A percentile compares a stretch with the other conserved stretches of the same genome.
These are phyloP conservation scores for Andrena minutula DNA, from an alignment of 2,888 invertebrate species.

Conservation along the genomic window DNA sequence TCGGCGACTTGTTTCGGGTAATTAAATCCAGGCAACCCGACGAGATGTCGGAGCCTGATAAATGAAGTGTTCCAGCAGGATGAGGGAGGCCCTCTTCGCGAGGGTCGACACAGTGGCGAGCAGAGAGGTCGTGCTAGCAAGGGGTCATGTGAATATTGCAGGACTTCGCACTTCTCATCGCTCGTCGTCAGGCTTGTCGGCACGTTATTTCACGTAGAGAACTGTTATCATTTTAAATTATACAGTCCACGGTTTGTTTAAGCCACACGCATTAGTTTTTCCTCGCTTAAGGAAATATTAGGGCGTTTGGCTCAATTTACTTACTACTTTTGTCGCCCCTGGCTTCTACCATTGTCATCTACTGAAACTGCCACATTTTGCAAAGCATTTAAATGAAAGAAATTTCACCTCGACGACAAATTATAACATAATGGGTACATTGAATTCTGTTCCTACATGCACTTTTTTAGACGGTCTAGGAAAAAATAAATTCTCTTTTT, in stretches of 20 bases:
- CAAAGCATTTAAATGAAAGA: not conserved
- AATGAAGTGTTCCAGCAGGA: conserved; percentile 75
- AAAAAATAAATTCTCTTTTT: too few relatives aligned
- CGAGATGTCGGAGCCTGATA: conserved; percentile 79
- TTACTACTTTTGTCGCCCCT: not conserved
- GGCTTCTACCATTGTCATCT: not conserved
- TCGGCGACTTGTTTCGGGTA: conserved; percentile 77
- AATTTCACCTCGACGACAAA: not conserved
- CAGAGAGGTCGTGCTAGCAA: conserved; percentile 58
- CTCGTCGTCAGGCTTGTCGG: conserved; percentile 65
- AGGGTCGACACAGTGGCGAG: conserved; percentile 59
- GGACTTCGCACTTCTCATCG: conserved; percentile 67
- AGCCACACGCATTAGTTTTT: not conserved
- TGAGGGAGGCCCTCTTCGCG: conserved; percentile 62
- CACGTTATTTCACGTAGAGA: conserved; percentile 57
- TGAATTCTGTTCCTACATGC: too few relatives aligned
- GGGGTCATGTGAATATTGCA: conserved; percentile 74
- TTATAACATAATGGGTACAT: not conserved
- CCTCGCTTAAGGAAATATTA: not conserved
- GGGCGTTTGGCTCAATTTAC: not conserved
- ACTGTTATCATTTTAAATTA: conserved; percentile 39
- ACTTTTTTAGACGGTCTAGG: too few relatives aligned
- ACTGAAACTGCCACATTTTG: not conserved
- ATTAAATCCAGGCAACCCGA: conserved; percentile 77
- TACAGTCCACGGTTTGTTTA: conserved; percentile 1